phyloP scores from a whole-genome alignment of 2,888 invertebrate species.

The Tigriopus californicus region DNA sequence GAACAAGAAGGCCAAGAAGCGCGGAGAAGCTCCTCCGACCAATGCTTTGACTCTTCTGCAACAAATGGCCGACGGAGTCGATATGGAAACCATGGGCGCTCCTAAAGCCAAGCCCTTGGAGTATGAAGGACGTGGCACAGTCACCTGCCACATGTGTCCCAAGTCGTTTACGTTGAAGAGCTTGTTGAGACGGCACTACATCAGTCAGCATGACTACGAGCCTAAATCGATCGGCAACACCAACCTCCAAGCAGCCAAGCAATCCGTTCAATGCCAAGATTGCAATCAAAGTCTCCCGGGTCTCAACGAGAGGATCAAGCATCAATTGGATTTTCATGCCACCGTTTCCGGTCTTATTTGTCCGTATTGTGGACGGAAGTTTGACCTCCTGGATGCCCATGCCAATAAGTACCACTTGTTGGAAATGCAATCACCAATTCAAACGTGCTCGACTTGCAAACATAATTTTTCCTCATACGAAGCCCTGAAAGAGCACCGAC shows the following conservation, averaged over 20 bases:
- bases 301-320: not conserved
- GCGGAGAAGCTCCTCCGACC: not conserved
- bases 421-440: slow-evolving; percentile 10
- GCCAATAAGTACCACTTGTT: slow-evolving; percentile 10
- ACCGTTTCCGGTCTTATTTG: slow-evolving; percentile 4
- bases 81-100: not conserved
- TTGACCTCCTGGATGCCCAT: slow-evolving; percentile 7
- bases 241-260: not conserved
- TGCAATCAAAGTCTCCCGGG: not conserved
- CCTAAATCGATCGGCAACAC: not conserved
- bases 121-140: slow-evolving; percentile 11
- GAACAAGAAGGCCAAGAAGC: not conserved
- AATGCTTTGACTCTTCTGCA: not conserved
- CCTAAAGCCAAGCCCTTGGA: not conserved
- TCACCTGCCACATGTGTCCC: slow-evolving; percentile 6
- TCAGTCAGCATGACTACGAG: slow-evolving; percentile 2
- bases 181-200: slow-evolving; percentile 4
- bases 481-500: slow-evolving; percentile 1
- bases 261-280: not conserved
- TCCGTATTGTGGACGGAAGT: not conserved
- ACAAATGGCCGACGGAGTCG: not conserved
- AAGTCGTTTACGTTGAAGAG: slow-evolving; percentile 5
- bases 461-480: slow-evolving; percentile 4
- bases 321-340: slow-evolving; percentile 7
- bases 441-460: slow-evolving; percentile 12